These are phyloP conservation scores for Yponomeuta evonymella DNA, from an alignment of 2,888 invertebrate genomes.

Conservation along the genomic window DNA sequence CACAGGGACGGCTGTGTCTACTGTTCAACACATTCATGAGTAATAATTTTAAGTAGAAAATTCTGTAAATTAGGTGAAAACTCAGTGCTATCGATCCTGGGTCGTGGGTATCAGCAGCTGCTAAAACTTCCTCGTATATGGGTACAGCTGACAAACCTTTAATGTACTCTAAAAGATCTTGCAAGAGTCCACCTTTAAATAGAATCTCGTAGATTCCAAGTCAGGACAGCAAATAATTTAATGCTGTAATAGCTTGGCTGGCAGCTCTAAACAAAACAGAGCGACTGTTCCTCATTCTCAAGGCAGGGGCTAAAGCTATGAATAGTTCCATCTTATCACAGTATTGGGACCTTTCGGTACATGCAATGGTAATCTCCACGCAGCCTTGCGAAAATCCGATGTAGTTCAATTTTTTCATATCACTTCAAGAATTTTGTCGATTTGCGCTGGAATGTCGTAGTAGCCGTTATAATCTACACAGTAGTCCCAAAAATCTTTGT, in stretches of 20 bases:
- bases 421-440: constrained; percentile 75
- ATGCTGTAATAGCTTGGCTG: background rate
- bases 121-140: constrained; percentile 30
- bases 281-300: constrained; percentile 69
- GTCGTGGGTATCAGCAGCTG: constrained; percentile 76
- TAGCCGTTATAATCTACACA: constrained; percentile 84
- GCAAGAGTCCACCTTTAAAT: constrained; percentile 67
- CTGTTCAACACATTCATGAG: too few species aligned
- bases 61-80: too few species aligned
- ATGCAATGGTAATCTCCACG: constrained; percentile 76
- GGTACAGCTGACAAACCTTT: background rate
- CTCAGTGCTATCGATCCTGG: constrained; percentile 67
- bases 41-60: too few species aligned
- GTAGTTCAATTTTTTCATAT: constrained; percentile 78
- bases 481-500: constrained; percentile 71
- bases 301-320: constrained; percentile 78
- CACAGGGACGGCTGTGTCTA: too few species aligned
- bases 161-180: constrained; percentile 42
- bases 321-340: constrained; percentile 73
- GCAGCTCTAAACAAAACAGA: background rate
- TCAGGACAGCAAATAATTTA: background rate
- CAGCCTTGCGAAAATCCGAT: constrained; percentile 84
- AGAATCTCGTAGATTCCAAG: constrained; percentile 78
- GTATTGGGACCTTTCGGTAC: constrained; percentile 70
- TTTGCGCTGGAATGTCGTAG: constrained; percentile 82